phyloP scores from a whole-genome alignment of 2,797 vertebrate genomes.

The Enteromius radiatus region DNA sequence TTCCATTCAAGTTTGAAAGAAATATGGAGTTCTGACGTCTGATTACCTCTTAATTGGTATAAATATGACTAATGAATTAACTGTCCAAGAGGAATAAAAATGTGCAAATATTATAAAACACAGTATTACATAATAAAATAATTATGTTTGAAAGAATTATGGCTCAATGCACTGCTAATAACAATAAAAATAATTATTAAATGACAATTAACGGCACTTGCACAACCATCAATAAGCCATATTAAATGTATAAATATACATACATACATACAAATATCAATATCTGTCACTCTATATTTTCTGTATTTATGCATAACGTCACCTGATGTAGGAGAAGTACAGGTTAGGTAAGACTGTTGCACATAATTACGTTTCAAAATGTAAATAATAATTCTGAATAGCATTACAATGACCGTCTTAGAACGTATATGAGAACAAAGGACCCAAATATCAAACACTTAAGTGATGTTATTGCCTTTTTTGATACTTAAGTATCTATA shows the following conservation, averaged over 20 bases:
- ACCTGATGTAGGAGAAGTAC: background rate
- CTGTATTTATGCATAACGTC: background rate
- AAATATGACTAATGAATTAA: background rate
- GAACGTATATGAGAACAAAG: background rate
- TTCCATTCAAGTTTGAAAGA: background rate
- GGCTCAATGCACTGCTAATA: background rate
- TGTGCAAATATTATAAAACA: background rate
- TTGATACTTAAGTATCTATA: background rate
- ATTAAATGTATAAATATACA: background rate
- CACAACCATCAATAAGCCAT: background rate
- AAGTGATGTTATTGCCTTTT: background rate
- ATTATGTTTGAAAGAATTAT: background rate
- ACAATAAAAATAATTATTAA: background rate
- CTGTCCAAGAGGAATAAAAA: background rate
- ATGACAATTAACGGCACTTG: background rate
- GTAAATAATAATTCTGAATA: background rate
- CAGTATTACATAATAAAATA: background rate
- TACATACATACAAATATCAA: background rate
- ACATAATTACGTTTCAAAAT: background rate
- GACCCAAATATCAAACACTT: background rate
- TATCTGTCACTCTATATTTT: background rate
- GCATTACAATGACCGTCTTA: background rate
- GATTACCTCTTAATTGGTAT: background rate
- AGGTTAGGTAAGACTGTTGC: background rate
- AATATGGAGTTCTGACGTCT: background rate